Conservation (phyloP, 1,140 invertebrate genomes). For the Acyrthosiphon pisum region DNA sequence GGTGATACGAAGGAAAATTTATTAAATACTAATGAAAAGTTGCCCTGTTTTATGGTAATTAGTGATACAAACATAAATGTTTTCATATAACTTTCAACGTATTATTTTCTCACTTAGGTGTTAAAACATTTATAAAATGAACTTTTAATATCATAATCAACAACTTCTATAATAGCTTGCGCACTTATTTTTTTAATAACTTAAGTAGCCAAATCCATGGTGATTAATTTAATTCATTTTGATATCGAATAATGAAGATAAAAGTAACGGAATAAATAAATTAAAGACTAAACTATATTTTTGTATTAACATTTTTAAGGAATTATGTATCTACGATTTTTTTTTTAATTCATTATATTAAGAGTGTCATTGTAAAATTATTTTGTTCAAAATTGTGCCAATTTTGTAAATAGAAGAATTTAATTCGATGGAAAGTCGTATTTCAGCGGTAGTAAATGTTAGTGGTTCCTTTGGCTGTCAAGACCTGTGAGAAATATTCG, state of each 20-base stretch:
- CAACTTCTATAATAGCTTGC: not conserved
- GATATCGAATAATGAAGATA: not conserved
- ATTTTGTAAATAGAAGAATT: not conserved
- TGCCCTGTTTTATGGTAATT: not conserved
- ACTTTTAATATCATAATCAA: not conserved
- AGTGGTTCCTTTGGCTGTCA: not conserved
- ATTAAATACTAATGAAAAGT: constrained; percentile 20
- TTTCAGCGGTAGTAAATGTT: not conserved
- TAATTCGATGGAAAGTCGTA: not conserved
- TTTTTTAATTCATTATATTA: not conserved
- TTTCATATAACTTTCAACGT: not conserved
- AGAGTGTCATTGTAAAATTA: not conserved
- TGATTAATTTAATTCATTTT: not conserved
- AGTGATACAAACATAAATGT: constrained; percentile 12
- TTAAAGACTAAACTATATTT: not conserved
- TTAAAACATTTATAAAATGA: not conserved
- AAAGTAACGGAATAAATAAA: not conserved
- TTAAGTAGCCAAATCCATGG: not conserved
- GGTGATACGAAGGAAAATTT: not conserved
- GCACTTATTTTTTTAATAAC: not conserved
- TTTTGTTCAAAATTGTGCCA: not conserved
- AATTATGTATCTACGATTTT: not conserved
- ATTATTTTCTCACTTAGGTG: not conserved
- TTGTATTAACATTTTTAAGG: not conserved
- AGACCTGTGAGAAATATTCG: constrained; percentile 9